Evolutionary conservation across 1,140 invertebrate species (phyloP).

Genomic region (Drosophila insularis): DNA sequence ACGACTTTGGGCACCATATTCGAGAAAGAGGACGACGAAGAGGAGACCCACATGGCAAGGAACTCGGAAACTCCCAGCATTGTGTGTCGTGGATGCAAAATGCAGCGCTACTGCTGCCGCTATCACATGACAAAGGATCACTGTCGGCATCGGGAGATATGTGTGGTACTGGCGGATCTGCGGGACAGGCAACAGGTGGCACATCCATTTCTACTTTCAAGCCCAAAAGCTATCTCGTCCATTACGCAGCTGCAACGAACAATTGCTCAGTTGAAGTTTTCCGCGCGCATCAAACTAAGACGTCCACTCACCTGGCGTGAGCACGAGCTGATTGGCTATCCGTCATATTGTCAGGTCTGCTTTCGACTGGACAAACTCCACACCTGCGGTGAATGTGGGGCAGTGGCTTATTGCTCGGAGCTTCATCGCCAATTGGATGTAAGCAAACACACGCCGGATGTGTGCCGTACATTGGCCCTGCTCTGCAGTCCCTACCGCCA

Average conservation of each 20-base stretch:
- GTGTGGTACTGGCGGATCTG: slow-evolving; percentile 32
- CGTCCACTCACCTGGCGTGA: slow-evolving; percentile 42
- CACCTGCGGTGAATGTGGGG: slow-evolving; percentile 39
- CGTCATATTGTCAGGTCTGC: slow-evolving; percentile 51
- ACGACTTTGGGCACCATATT: background rate
- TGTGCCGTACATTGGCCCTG: slow-evolving; percentile 41
- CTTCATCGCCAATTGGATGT: slow-evolving; percentile 32
- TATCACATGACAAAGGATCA: slow-evolving; percentile 49
- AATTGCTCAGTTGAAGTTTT: slow-evolving; percentile 49
- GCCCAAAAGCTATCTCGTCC: background rate
- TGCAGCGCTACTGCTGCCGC: slow-evolving; percentile 58
- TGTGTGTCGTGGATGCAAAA: slow-evolving; percentile 40
- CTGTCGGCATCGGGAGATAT: slow-evolving; percentile 36
- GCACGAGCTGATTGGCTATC: slow-evolving; percentile 49
- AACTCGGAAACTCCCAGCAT: slow-evolving; percentile 1
- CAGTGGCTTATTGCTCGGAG: slow-evolving; percentile 51
- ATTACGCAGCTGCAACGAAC: slow-evolving; percentile 20
- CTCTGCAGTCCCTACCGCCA: slow-evolving; percentile 45
- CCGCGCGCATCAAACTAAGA: slow-evolving; percentile 23
- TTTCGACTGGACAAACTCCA: slow-evolving; percentile 19
- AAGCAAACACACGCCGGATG: slow-evolving; percentile 21
- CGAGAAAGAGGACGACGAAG: background rate
- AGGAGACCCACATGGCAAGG: background rate
- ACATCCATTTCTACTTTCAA: slow-evolving; percentile 43
- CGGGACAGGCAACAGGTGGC: slow-evolving; percentile 12